Evolutionary conservation across 2,113 vertebrate genomes (phyloP).

Genomic region (Pedionomus torquatus): DNA sequence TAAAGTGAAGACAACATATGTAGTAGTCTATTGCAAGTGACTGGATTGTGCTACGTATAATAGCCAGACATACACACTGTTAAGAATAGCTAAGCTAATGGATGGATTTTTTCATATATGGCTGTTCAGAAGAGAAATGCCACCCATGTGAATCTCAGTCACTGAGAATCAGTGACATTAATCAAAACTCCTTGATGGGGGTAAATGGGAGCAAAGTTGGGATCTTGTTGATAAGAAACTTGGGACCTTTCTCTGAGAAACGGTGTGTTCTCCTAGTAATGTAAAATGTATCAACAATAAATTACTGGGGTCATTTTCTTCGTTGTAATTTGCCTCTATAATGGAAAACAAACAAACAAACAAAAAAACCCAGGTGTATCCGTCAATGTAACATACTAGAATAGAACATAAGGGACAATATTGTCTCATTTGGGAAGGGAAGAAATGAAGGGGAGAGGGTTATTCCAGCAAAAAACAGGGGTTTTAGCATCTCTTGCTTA

Average conservation of each 20-base stretch:
- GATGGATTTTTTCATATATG: background rate
- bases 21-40: background rate
- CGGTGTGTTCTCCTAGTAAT: background rate
- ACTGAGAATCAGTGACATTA: background rate
- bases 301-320: background rate
- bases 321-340: background rate
- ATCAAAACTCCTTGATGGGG: background rate
- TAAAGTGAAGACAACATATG: background rate
- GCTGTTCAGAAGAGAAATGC: background rate
- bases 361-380: background rate
- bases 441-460: background rate
- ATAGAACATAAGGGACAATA: background rate
- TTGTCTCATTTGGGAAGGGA: background rate
- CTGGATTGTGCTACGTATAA: background rate
- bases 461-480: background rate
- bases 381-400: background rate
- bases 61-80: background rate
- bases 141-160: background rate
- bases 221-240: conserved; percentile 8
- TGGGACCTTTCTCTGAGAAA: conserved; percentile 20
- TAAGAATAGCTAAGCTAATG: background rate
- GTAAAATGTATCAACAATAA: background rate
- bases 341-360: background rate
- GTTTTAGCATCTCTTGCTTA: background rate
- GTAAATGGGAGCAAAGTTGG: background rate